Base-by-base conservation (phyloP, 2,113 vertebrate species). In the Pachypanchax playfairii region DNA sequence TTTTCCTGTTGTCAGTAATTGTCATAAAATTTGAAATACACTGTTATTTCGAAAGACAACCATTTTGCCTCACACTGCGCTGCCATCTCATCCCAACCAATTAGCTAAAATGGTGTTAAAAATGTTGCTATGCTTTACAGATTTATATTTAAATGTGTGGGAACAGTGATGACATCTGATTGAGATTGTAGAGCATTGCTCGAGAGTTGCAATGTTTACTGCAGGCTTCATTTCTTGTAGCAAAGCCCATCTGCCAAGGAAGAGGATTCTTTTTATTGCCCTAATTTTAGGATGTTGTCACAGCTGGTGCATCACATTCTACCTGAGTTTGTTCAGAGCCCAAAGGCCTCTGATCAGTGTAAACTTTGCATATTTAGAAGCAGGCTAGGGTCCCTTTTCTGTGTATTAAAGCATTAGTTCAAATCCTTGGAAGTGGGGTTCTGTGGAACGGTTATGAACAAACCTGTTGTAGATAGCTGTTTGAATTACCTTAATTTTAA, bases 1-100 rank as follows among this genome's bases (percentile, higher is more conserved):
- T 72, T 70, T 77, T 54, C 58, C 46, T 26, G 25, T 64, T 29
- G 70, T 60, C 57, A 53, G 65, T 77, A 57, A 69, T 42, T 74
- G 59, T 53, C 51, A 48, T 3, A 5, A 11, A 63, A 65, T 50
- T 48, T 54, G 48, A 68, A 42, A 69, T 1, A 9, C 39, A 10
- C 21, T 3, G 43, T 43, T 62, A 60, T 69, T 78, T 65, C 47
- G 15, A 48, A 21, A 56, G 57, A 56, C 69, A 56, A 50, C 74
- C n/a, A 28, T 64, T 82, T 73, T 14, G n/a, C 39, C 28, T 6
- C 62, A 52, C 10, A n/a, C 48, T 12, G 8, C 35, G 50, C 52
- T 29, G 36, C 67, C 38, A 49, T 60, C 25, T 59, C 25, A 52
- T 74, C 54, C 20, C 26, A 51, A 56, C 41, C 68, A 67, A 60